Evolutionary conservation across 2,113 vertebrate genomes (phyloP), one percentile per base, ranked within the genome.

Genomic region (Etia nguti): DNA sequence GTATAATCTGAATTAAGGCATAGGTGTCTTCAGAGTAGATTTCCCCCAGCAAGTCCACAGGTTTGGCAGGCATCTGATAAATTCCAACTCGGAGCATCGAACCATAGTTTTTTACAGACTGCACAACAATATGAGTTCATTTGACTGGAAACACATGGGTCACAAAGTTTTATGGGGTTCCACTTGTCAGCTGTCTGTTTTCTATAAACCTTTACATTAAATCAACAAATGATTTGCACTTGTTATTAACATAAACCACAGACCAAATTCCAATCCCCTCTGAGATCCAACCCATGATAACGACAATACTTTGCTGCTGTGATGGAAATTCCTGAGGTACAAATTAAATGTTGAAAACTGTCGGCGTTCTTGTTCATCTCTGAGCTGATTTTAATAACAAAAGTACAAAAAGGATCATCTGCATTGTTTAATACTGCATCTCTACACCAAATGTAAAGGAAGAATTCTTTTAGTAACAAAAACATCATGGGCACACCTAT

Each of bases 61-160:
- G 24, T 57, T 29, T 26, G 15, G 24, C 24, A 22, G 54, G 26
- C 6, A 9, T 24, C 52, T 50, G 2, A 81, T 79, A 82, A 86
- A 75, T 20, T n/a, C 29, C 13, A 82, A 65, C 80, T 50, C 75
- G 73, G 79, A 57, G 38, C 41, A 50, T 80, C 57, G 48, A 50
- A 41, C 34, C 2, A 20, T 10, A n/a, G 22, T 36, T 43, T 59
- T 59, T 59, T 59, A 70, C 2, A 16, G 5, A 62, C 31, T 6
- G 8, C 7, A 16, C 31, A 65, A 36, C 60, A 29, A 26, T 31
- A 46, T 46, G 6, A 50, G 10, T 75, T 75, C 18, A 22, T 73
- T 1, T 43, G 52, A 26, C 15, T 0, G 8, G 18, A 55, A 55
- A 34, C 20, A 2, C 8, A 4, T 79, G 36, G n/a, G 31, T 65